Conservation (phyloP, 2,797 vertebrate genomes). For the Cheirogaleus major region DNA sequence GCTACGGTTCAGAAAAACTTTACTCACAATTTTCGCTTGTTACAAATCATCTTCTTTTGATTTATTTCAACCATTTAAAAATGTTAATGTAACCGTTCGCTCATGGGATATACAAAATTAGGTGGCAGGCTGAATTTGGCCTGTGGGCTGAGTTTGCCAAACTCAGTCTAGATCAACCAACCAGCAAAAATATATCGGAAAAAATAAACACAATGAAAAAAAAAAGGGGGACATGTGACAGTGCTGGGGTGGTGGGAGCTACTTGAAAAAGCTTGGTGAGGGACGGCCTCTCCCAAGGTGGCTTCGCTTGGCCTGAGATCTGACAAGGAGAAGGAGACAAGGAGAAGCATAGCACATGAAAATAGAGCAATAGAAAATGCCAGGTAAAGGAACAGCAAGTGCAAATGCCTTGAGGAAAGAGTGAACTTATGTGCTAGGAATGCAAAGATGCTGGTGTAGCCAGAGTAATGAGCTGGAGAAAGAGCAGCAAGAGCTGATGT, state of each 20-base stretch:
- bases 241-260: neutral
- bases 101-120: neutral
- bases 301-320: neutral
- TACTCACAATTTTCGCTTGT: conserved; percentile 7
- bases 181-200: neutral
- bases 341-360: neutral
- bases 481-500: neutral
- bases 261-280: neutral
- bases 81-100: neutral
- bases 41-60: neutral
- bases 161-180: neutral
- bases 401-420: neutral
- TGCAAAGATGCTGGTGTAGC: too few species aligned
- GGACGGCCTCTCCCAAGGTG: neutral
- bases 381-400: neutral
- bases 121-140: neutral
- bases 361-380: neutral
- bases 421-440: neutral
- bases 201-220: neutral
- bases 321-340: too few species aligned
- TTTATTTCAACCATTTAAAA: neutral
- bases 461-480: neutral
- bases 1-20: neutral
- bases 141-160: neutral
- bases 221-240: neutral